Evolutionary conservation across 1,140 invertebrate species (phyloP).

Genomic region (Brachystomella parvula): DNA sequence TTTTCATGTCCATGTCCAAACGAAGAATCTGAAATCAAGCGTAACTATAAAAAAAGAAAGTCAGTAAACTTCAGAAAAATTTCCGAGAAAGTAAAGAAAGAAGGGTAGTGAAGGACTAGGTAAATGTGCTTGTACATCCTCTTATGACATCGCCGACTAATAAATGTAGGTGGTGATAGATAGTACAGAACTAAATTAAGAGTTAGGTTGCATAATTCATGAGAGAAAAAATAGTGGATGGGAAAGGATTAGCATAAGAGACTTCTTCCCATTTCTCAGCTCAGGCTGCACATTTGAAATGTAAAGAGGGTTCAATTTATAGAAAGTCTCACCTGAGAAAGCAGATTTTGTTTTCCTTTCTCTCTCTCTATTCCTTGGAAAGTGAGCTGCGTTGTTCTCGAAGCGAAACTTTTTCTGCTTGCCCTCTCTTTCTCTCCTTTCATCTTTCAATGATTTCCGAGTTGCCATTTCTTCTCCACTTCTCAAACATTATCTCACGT

Average conservation of each 20-base stretch:
- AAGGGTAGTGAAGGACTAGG: not conserved
- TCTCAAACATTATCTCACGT: not conserved
- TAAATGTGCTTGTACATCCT: not conserved
- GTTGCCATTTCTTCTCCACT: not conserved
- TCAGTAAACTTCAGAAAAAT: too few species aligned
- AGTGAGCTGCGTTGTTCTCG: not conserved
- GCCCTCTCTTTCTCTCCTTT: not conserved
- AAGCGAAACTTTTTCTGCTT: not conserved
- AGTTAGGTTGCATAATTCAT: not conserved
- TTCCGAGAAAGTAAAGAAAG: too few species aligned
- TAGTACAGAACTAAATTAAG: not conserved
- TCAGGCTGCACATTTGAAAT: not conserved
- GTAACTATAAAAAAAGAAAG: too few species aligned
- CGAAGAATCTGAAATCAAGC: too few species aligned
- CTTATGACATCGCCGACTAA: not conserved
- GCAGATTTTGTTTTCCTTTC: not conserved
- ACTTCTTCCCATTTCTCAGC: too few species aligned
- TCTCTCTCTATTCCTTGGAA: not conserved
- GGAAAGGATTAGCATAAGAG: not conserved
- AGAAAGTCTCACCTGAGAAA: not conserved
- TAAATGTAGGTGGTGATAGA: not conserved
- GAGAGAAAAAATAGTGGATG: not conserved
- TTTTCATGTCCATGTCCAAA: too few species aligned
- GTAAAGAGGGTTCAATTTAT: not conserved
- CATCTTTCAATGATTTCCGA: not conserved